Conservation (phyloP, 1,140 invertebrate genomes). For the Meloidogyne floridensis region DNA sequence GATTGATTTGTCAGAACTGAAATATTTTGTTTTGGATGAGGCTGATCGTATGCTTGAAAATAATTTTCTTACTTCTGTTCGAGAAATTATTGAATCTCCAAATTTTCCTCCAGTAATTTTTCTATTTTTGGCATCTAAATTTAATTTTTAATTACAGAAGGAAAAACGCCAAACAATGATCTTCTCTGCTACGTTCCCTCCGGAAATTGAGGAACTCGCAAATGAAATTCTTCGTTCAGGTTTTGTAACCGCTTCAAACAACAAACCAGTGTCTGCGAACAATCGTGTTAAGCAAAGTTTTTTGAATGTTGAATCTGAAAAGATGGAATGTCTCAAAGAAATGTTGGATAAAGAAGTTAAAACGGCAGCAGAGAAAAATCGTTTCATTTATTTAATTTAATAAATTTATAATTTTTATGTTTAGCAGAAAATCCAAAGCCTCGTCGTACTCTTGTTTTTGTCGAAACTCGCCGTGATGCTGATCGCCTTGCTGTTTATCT, state of each 20-base stretch:
- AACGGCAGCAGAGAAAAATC: constrained; percentile 69
- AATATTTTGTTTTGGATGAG: constrained; percentile 87
- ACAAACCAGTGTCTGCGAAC: constrained; percentile 63
- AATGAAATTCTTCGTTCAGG: constrained; percentile 62
- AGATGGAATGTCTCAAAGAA: constrained; percentile 70
- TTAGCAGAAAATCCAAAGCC: constrained; percentile 59
- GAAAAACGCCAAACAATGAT: constrained; percentile 69
- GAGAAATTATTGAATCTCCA: constrained; percentile 27
- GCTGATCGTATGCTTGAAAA: constrained; percentile 91
- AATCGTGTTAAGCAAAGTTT: constrained; percentile 84
- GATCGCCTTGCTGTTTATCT: constrained; percentile 82
- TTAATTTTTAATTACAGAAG: constrained; percentile 46
- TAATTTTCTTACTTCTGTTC: constrained; percentile 54
- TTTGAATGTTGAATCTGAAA: constrained; percentile 74
- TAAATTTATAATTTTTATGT: neutral
- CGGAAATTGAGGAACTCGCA: constrained; percentile 63
- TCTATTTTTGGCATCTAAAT: neutral
- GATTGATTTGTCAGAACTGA: constrained; percentile 73
- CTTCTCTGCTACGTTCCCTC: constrained; percentile 71
- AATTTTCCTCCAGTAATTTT: constrained; percentile 41
- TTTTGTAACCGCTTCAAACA: constrained; percentile 43
- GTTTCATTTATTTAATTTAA: constrained; percentile 10
- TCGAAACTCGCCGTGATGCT: constrained; percentile 82
- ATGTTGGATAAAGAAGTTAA: constrained; percentile 29
- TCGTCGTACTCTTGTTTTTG: constrained; percentile 80